Percentiles rank a stretch among this genome's conserved stretches.
phyloP scores from a whole-genome alignment of 2,888 invertebrate species.

The Gibbula magus region DNA sequence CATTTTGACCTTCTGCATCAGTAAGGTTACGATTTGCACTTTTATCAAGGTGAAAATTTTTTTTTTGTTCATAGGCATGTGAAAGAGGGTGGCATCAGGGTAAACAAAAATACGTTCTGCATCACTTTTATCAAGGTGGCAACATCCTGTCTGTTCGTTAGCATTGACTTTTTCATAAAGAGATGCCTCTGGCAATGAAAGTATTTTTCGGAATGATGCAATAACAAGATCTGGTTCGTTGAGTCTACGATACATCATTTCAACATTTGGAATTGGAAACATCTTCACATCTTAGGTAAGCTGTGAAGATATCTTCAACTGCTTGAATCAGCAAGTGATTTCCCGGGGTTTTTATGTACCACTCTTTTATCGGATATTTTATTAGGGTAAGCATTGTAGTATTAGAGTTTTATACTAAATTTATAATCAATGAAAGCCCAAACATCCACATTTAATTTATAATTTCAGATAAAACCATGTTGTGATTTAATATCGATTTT shows the following conservation, averaged over 20 bases:
- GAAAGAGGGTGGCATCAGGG: too few species aligned
- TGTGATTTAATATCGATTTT: too few species aligned
- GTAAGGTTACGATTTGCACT: too few species aligned
- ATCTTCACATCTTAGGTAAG: neutral
- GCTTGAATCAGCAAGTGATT: slow-evolving; percentile 6
- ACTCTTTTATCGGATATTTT: neutral
- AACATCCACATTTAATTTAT: too few species aligned
- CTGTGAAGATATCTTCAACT: slow-evolving; percentile 1
- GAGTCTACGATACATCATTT: slow-evolving; percentile 3
- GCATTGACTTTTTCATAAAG: neutral
- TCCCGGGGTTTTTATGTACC: neutral
- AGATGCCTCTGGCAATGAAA: neutral
- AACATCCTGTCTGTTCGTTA: slow-evolving; percentile 13
- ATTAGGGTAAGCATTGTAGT: too few species aligned
- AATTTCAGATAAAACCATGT: too few species aligned
- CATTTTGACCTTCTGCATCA: too few species aligned
- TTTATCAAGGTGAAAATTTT: too few species aligned
- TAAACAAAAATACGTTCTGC: neutral
- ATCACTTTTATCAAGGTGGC: neutral
- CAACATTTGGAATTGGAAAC: neutral
- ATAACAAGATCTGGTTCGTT: neutral
- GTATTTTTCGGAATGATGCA: slow-evolving; percentile 1
- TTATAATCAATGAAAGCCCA: too few species aligned
- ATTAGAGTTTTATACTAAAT: too few species aligned
- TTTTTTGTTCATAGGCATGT: too few species aligned